Percentiles rank a stretch among this genome's conserved stretches.
Evolutionary conservation across 2,113 vertebrate genomes (phyloP).

Genomic region (Paralichthys olivaceus): DNA sequence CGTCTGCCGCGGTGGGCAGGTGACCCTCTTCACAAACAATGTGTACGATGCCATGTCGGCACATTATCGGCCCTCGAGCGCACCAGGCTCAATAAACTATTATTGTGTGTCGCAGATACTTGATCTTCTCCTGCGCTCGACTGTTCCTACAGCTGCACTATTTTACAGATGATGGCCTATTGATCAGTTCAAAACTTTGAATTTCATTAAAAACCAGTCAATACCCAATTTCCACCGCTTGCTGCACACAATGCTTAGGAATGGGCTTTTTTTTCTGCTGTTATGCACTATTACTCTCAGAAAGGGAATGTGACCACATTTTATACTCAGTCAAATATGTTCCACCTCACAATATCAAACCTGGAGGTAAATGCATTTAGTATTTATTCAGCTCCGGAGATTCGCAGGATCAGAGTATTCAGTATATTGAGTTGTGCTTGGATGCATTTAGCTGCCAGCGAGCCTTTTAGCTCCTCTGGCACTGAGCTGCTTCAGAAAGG

Average conservation of each 20-base stretch:
- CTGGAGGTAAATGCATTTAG: slow-evolving; percentile 61
- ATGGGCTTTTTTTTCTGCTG: slow-evolving; percentile 67
- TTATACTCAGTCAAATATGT: slow-evolving; percentile 55
- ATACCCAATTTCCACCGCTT: slow-evolving; percentile 84
- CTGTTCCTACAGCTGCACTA: slow-evolving; percentile 71
- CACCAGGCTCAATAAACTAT: slow-evolving; percentile 58
- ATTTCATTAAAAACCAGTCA: slow-evolving; percentile 85
- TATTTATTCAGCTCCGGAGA: slow-evolving; percentile 59
- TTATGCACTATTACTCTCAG: slow-evolving; percentile 64
- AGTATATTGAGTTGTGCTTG: slow-evolving; percentile 59
- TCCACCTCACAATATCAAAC: slow-evolving; percentile 51
- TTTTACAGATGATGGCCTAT: slow-evolving; percentile 82
- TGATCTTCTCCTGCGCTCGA: slow-evolving; percentile 47
- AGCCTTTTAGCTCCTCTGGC: slow-evolving; percentile 78
- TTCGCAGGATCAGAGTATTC: slow-evolving; percentile 39
- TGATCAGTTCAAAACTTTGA: slow-evolving; percentile 84
- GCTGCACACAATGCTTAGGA: slow-evolving; percentile 73
- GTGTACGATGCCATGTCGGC: slow-evolving; percentile 40
- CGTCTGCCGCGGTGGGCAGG: slow-evolving; percentile 65
- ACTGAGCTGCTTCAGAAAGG: slow-evolving; percentile 53
- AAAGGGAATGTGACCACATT: slow-evolving; percentile 54
- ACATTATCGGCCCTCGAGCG: slow-evolving; percentile 49
- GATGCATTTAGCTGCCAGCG: slow-evolving; percentile 75
- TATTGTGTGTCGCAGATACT: slow-evolving; percentile 61
- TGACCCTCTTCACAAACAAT: slow-evolving; percentile 77